Evolutionary conservation across 2,797 vertebrate genomes (phyloP).

Genomic region (Acrossocheilus fasciatus): DNA sequence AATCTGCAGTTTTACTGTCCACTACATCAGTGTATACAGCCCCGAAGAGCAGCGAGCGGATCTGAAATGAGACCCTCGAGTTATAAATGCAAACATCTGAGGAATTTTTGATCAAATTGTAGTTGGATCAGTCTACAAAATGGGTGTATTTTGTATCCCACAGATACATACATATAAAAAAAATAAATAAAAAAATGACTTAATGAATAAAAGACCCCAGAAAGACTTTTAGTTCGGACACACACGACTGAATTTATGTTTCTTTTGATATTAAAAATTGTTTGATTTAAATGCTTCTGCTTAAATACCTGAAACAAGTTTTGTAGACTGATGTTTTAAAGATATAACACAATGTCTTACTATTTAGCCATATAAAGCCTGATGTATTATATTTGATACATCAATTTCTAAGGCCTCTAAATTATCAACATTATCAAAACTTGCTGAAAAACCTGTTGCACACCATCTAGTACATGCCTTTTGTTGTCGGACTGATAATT

Average conservation of each 20-base stretch:
- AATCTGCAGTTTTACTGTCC: constrained; percentile 24
- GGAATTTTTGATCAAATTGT: neutral
- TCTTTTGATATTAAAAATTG: neutral
- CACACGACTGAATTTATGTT: neutral
- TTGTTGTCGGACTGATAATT: neutral
- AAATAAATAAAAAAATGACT: too few relatives aligned
- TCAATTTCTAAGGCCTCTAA: neutral
- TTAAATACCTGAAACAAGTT: neutral
- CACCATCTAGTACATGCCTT: neutral
- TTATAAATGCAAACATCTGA: neutral
- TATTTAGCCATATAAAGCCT: neutral
- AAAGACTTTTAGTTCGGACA: neutral
- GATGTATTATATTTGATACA: neutral
- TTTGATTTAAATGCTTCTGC: neutral
- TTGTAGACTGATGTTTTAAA: neutral
- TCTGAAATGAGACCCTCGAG: constrained; percentile 69
- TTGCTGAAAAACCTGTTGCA: neutral
- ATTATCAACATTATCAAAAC: neutral
- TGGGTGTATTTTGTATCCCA: neutral
- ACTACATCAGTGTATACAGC: constrained; percentile 75
- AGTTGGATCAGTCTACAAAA: neutral
- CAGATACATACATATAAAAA: neutral
- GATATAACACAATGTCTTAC: neutral
- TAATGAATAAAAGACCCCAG: neutral
- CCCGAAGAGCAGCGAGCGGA: constrained; percentile 87